Evolutionary conservation across 2,113 vertebrate genomes (phyloP).

Genomic region (Dicrurus megarhynchus): DNA sequence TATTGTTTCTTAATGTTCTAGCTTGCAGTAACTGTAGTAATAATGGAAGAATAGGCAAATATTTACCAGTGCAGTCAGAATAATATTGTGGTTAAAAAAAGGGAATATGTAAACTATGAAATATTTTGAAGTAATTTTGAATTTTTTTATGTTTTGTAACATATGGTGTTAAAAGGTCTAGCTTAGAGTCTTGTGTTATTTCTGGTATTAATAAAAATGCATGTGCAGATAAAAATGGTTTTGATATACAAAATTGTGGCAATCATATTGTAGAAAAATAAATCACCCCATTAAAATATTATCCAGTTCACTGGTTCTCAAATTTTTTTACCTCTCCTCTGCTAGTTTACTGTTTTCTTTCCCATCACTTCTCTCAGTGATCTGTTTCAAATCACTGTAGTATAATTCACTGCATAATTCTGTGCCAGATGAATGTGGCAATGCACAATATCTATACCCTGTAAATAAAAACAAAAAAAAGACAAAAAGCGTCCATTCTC

Average conservation of each 20-base stretch:
- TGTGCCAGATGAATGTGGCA: neutral
- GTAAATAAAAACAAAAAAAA: neutral
- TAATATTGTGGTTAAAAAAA: neutral
- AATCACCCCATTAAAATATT: neutral
- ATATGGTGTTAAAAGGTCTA: neutral
- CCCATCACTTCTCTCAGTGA: neutral
- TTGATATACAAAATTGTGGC: neutral
- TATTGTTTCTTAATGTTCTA: neutral
- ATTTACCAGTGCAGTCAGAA: neutral
- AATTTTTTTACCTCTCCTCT: neutral
- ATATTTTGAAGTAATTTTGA: neutral
- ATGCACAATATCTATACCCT: neutral
- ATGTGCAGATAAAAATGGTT: neutral
- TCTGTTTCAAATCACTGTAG: neutral
- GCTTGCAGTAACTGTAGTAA: neutral
- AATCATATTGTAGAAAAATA: neutral
- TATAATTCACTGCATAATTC: accelerated
- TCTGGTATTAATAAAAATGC: neutral
- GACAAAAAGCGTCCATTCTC: neutral
- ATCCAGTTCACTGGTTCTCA: neutral
- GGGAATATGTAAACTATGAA: neutral
- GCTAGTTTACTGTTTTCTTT: neutral
- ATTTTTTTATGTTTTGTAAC: neutral
- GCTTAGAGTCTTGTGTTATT: neutral
- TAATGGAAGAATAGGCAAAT: neutral